Evolutionary conservation across 2,113 vertebrate genomes (phyloP), one percentile per base, ranked within the genome.

Genomic region (Brachyhypopomus gauderio): DNA sequence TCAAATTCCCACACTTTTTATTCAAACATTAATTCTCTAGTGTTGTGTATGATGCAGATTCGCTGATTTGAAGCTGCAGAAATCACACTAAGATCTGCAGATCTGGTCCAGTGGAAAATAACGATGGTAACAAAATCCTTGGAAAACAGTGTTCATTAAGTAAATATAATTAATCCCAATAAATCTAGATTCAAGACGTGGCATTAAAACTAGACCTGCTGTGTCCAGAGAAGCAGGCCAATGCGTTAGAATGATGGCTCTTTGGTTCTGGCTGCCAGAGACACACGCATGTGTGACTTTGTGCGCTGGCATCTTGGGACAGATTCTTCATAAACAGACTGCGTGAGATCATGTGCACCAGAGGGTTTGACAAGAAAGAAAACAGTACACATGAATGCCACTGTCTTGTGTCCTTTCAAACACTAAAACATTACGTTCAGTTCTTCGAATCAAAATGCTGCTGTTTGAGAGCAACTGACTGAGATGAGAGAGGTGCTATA

Each of bases 221-320:
- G 16, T 7, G 3, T 62, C 59, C 36, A 63, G 30, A 64, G 30
- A 79, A 63, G 52, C 38, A 56, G 34, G 19, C 1, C 52, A 25
- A 17, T 19, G 36, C n/a, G 34, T 81, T 8, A n/a, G 14, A 58
- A 16, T 58, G 70, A 74, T 41, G 72, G 41, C 41, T 72, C 48
- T 30, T 6, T 45, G 72, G 25, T 62, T 59, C 72, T 45, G 59
- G 48, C 76, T 79, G 63, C 60, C 64, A 12, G 25, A 75, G 22
- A 14, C 41, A 48, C 36, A 85, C 67, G 63, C 63, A 73, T 59
- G 20, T 38, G 58, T 36, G 84, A 73, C 77, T 69, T 75, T 81
- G 72, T 55, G 67, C 52, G 55, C 34, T 56, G 64, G 78, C 17
- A 7, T 80, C 66, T 69, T 62, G 83, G 75, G 83, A 85, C 56